A percentile compares a stretch with the other conserved stretches of the same genome.
Conservation (phyloP, 2,113 vertebrate species). For the Malurus elegans region DNA sequence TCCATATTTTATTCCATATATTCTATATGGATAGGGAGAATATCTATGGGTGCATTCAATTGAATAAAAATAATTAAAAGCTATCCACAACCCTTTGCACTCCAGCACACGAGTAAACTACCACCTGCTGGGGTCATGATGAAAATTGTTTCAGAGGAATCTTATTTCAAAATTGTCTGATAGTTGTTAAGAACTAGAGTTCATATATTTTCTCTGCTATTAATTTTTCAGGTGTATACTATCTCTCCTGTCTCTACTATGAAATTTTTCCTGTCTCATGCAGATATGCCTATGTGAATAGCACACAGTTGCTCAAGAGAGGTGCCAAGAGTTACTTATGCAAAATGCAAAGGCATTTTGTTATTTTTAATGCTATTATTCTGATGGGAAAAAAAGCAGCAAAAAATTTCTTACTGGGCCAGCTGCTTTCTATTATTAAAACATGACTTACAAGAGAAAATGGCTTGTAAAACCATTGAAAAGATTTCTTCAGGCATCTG, state of each 20-base stretch:
- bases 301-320: not conserved
- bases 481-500: not conserved
- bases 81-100: not conserved
- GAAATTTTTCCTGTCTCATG: not conserved
- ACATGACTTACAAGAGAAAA: not conserved
- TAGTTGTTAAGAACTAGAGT: not conserved
- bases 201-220: not conserved
- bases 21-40: not conserved
- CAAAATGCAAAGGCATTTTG: not conserved
- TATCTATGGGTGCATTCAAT: not conserved
- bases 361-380: not conserved
- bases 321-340: not conserved
- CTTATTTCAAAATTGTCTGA: not conserved
- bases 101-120: not conserved
- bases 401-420: not conserved
- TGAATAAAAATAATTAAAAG: not conserved
- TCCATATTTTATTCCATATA: too few relatives aligned
- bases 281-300: not conserved
- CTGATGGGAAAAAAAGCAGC: not conserved
- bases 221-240: not conserved
- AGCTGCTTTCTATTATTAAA: not conserved
- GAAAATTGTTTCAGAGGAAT: not conserved
- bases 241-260: not conserved
- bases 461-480: not conserved
- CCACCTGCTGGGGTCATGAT: not conserved